phyloP scores from a whole-genome alignment of 2,797 vertebrate genomes.

The Serranus cabrilla region DNA sequence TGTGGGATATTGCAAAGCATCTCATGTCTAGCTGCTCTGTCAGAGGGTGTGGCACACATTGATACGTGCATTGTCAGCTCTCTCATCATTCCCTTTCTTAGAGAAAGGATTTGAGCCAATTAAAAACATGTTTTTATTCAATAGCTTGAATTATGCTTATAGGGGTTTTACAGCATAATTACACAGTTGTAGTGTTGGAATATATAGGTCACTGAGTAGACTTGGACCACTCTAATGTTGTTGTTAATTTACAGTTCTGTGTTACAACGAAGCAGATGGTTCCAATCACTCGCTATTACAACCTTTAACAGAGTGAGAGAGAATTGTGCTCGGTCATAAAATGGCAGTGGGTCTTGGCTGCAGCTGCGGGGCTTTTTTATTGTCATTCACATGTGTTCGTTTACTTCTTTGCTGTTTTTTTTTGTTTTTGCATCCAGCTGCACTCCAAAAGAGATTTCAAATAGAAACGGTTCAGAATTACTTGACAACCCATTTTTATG shows the following conservation, averaged over 20 bases:
- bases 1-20: conserved; percentile 50
- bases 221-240: conserved; percentile 47
- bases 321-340: conserved; percentile 75
- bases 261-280: conserved; percentile 74
- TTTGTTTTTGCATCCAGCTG: conserved; percentile 32
- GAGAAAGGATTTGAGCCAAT: conserved; percentile 8
- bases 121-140: conserved; percentile 24
- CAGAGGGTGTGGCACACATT: conserved; percentile 57
- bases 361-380: conserved; percentile 60
- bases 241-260: conserved; percentile 53
- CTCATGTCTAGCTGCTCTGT: conserved; percentile 39
- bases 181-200: conserved; percentile 36
- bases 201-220: conserved; percentile 47
- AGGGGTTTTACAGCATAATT: conserved; percentile 32
- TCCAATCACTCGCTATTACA: conserved; percentile 66
- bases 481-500: conserved; percentile 28
- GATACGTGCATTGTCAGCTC: conserved; percentile 13
- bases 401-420: conserved; percentile 35
- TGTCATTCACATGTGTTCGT: conserved; percentile 56
- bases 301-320: conserved; percentile 72
- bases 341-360: conserved; percentile 63
- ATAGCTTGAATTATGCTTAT: background rate
- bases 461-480: conserved; percentile 16
- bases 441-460: conserved; percentile 8
- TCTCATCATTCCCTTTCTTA: conserved; percentile 18